Base-by-base conservation (phyloP, 2,113 vertebrate species). In the Corapipo altera region DNA sequence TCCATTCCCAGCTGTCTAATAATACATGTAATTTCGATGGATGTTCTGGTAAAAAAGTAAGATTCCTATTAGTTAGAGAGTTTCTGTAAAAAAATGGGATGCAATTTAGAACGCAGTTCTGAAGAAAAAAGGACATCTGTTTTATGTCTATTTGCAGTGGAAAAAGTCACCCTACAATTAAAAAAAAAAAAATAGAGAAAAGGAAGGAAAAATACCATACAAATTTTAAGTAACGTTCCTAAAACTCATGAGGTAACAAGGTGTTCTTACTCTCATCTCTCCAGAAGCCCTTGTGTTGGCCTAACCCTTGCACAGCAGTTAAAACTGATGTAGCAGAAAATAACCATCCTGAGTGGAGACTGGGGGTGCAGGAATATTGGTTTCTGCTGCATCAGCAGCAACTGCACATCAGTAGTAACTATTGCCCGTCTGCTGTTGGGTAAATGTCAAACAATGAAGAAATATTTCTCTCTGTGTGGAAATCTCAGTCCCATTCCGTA, bases 381-480 rank as follows among this genome's bases (percentile, higher is more conserved):
- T 78, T 95, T 78, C 39, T 79, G 73, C 66, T 87, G 20, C 30
- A 82, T 79, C 77, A 94, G 73, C 80, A 91, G 75, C 41, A 75
- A 4, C 49, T 83, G 21, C 37, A 54, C 51, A 46, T 46, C 41
- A 62, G 32, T 30, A 64, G 33, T 80, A 73, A 69, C 33, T 82
- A 32, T 73, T 85, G 15, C 22, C 33, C 9, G 10, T 66, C 57
- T 73, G 46, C 46, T 80, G 8, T 39, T 66, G 46, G 32, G 22
- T 27, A 85, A 89, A 91, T 80, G 88, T 95, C 85, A 97, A 93
- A 91, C 91, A 89, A 41, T 27, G 37, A 89, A 82, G 70, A 94
- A 89, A 85, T 93, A 91, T 75, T 71, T 87, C 39, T 66, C 22
- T 69, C 4, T 57, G 12, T 76, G 62, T 79, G 32, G 44, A 95